Evolutionary conservation across 37 sponge, comb jelly and placozoan species (phyloP), one percentile per base, ranked within the genome.

Genomic region (Eunapius fragilis): DNA sequence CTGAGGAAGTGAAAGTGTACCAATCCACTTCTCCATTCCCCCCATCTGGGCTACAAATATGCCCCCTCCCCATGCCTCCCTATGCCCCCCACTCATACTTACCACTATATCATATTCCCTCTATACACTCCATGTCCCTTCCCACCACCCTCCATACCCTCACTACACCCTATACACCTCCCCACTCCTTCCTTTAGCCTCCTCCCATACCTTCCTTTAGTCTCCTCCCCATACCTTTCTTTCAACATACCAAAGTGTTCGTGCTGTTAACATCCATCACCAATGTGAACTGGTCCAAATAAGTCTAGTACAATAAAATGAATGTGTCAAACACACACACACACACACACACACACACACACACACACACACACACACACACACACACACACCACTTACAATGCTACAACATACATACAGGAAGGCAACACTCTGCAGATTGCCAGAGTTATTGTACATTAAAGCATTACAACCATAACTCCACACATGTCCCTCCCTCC

Each of bases 211-310:
- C 72, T 71, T 71, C 28, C 30, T 28, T 35, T 17, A 28, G 7
- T 35, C 68, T 12, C 68, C 14, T 33, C 71, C 71, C 82, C 37
- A 9, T 34, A 23, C 31, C 71, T 31, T 71, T 22, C 82, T 70
- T 73, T 82, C 47, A 85, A 38, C 94, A 84, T 68, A 93, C 94
- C 80, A 93, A 37, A 0, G 74, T 81, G 67, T 90, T 88, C 85
- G 85, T 86, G 82, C 88, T 88, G 73, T 72, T 86, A 10, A 85
- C 73, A 30, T 37, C 30, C 80, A 58, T 17, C 14, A 58, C 58
- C 19, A 58, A 10, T 13, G 31, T 72, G 13, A 32, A 72, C 31
- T 33, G 31, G 10, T 72, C 30, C 31, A 30, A 19, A 2, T 10
- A 72, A 25, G 73, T 72, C 31, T 30, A n/a, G 73, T 2, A 30